Evolutionary conservation across 2,888 invertebrate genomes (phyloP).

Genomic region (Arge pagana): DNA sequence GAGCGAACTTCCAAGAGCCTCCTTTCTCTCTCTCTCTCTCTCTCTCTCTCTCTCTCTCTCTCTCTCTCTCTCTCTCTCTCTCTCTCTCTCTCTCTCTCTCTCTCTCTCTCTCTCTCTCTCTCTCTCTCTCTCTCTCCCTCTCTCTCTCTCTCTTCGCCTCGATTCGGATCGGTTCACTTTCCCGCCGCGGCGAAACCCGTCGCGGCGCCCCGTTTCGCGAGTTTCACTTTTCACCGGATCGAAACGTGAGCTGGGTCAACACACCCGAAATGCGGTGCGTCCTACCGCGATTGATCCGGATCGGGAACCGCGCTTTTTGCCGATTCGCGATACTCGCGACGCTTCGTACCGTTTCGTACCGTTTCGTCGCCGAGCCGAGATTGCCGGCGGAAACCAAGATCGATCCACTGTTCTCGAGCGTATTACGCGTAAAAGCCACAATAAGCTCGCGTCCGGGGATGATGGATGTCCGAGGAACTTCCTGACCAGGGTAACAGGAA

Average conservation of each 20-base stretch:
- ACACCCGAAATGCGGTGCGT: too few relatives aligned
- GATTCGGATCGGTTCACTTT: background rate
- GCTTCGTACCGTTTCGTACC: constrained; percentile 17
- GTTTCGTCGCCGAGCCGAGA: too few relatives aligned
- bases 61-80: too few relatives aligned
- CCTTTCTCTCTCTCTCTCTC: too few relatives aligned
- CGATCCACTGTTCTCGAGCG: constrained; percentile 18
- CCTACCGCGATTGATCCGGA: background rate
- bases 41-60: too few relatives aligned
- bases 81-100: too few relatives aligned
- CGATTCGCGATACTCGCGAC: background rate
- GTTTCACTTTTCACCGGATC: constrained; percentile 23
- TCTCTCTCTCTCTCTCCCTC: background rate
- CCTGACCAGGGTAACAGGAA: constrained; percentile 17
- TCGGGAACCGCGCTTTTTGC: background rate
- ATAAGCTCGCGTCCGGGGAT: constrained; percentile 15
- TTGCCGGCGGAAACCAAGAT: constrained; percentile 14
- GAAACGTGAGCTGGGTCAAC: too few relatives aligned
- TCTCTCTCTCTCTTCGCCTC: background rate
- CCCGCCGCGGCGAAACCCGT: background rate
- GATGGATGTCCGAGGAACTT: constrained; percentile 20
- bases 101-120: too few relatives aligned
- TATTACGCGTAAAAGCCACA: constrained; percentile 16
- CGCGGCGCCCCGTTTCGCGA: background rate
- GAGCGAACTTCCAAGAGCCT: too few relatives aligned